Evolutionary conservation across 2,888 invertebrate species (phyloP), one percentile per base, ranked within the genome.

Genomic region (Chaetoderma sp.): DNA sequence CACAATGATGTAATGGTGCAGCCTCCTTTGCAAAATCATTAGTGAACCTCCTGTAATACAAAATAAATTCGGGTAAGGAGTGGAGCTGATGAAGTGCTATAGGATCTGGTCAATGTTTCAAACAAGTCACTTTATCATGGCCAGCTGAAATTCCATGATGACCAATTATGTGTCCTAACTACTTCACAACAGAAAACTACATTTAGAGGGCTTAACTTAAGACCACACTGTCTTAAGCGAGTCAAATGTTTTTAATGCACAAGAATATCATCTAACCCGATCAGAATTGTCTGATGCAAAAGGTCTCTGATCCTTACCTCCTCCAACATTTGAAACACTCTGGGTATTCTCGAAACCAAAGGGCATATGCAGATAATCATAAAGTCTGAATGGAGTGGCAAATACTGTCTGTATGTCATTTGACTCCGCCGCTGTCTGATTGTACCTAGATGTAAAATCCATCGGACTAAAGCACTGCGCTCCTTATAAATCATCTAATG

Each of bases 291-390:
- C 23, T 56, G 21, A 39, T 39, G 18, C 18, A 56, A 25, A n/a
- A 39, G 18, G 23, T 56, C 67, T 8, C 44, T 30, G 16, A 67
- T 33, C 1, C 58, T 56, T 10, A 32, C 30, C 25, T 66, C 30
- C 62, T 63, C 63, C 44, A 67, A 27, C 18, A 58, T 42, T 28
- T 67, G 67, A 56, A 67, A 67, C 56, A 27, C 62, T 36, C 2
- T 61, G 62, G 8, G 52, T 32, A 21, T 62, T 65, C 28, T 54
- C 45, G 16, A 67, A 30, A 5, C 58, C 67, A 28, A 64, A 67
- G 8, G 59, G 59, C 67, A 67, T 63, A 6, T 52, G 32, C 1
- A 42, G 32, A 36, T 36, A 67, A 58, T 67, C 67, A 23, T 52
- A 63, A 13, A 57, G 63, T 21, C 67, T 59, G 18, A 63, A 27